Percentiles rank a stretch among this genome's conserved stretches.
Evolutionary conservation across 2,797 vertebrate species (phyloP).

Genomic region (Pseudochirops cupreus): DNA sequence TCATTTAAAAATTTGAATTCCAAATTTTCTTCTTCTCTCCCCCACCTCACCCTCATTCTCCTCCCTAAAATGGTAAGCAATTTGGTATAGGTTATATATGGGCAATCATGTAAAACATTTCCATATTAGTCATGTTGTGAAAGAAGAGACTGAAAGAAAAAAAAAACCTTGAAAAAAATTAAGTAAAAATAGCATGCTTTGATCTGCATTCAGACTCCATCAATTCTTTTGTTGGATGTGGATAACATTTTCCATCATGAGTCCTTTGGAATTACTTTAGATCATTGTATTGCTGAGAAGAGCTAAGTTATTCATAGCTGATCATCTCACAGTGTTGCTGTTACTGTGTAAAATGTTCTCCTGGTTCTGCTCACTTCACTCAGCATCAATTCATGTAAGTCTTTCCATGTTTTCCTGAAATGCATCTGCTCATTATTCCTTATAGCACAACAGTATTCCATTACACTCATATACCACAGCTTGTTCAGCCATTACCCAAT

Average conservation of each 20-base stretch:
- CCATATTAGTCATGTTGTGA: not conserved
- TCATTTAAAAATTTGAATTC: not conserved
- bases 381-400: not conserved
- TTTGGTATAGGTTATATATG: not conserved
- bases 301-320: not conserved
- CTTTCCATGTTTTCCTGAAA: not conserved
- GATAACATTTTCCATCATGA: not conserved
- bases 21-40: not conserved
- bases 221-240: not conserved
- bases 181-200: not conserved
- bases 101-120: not conserved
- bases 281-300: not conserved
- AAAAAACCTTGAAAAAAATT: not conserved
- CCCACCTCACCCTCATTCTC: too few relatives aligned
- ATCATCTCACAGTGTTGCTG: not conserved
- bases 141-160: not conserved
- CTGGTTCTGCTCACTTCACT: not conserved
- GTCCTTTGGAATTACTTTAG: not conserved
- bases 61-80: not conserved
- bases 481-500: not conserved
- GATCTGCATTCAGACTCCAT: not conserved
- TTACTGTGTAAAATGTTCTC: not conserved
- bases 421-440: not conserved
- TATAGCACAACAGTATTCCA: too few relatives aligned
- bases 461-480: not conserved